phyloP scores from a whole-genome alignment of 2,113 vertebrate genomes.

The Phaethon lepturus region DNA sequence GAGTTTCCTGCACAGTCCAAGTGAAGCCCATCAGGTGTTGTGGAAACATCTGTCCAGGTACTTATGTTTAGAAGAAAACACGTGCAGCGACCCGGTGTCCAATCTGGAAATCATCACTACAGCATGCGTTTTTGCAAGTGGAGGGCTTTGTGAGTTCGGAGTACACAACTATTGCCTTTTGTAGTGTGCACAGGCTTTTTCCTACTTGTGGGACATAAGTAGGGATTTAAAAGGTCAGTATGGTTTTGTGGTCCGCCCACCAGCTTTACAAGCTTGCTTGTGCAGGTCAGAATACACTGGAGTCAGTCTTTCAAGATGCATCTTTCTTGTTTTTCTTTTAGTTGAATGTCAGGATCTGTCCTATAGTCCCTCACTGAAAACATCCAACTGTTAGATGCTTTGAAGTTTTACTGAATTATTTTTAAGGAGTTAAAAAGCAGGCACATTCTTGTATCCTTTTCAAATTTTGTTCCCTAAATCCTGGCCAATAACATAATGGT shows the following conservation, averaged over 20 bases:
- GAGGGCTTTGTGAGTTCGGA: neutral
- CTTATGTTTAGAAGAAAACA: neutral
- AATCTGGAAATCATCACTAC: neutral
- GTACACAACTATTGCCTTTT: neutral
- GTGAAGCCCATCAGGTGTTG: neutral
- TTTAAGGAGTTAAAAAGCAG: neutral
- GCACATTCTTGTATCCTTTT: neutral
- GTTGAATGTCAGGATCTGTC: neutral
- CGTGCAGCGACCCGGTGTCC: neutral
- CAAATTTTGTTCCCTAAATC: neutral
- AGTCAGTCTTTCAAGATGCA: neutral
- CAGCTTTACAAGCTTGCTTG: neutral
- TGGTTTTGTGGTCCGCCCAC: neutral
- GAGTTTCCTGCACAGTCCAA: fast-evolving
- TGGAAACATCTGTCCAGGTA: neutral
- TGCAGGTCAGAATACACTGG: neutral
- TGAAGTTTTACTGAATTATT: neutral
- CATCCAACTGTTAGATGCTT: neutral
- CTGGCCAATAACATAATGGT: neutral
- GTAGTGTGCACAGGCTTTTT: neutral
- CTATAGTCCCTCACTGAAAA: neutral
- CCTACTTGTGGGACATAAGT: neutral
- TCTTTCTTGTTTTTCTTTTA: neutral
- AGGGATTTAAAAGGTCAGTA: neutral
- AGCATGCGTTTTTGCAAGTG: neutral